phyloP scores from a whole-genome alignment of 1,140 invertebrate genomes.

The Atta cephalotes region DNA sequence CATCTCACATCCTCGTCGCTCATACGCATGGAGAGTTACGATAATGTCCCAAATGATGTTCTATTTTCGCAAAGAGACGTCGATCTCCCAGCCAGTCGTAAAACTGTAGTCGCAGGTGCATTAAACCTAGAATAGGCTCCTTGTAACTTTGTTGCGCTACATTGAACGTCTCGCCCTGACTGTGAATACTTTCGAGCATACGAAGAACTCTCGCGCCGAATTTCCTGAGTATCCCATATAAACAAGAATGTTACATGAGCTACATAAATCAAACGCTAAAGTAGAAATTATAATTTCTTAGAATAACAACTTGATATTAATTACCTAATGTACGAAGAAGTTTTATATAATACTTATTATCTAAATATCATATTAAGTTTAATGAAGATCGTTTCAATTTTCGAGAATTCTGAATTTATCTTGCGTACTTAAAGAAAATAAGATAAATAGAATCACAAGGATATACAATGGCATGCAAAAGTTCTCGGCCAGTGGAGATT shows the following conservation, averaged over 20 bases:
- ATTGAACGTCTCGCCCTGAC: slow-evolving; percentile 23
- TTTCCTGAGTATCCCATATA: not conserved
- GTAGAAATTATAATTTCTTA: not conserved
- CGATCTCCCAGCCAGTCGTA: slow-evolving; percentile 74
- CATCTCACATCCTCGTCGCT: not conserved
- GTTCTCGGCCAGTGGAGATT: too few relatives aligned
- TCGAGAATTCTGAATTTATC: too few relatives aligned
- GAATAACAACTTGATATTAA: slow-evolving; percentile 4
- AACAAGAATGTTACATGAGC: not conserved
- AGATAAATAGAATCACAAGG: too few relatives aligned
- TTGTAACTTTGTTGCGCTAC: slow-evolving; percentile 22
- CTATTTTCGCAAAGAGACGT: slow-evolving; percentile 79
- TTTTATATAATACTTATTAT: slow-evolving; percentile 1
- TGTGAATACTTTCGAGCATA: not conserved
- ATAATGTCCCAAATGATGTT: slow-evolving; percentile 77
- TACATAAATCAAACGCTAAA: not conserved
- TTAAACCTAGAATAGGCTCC: slow-evolving; percentile 74
- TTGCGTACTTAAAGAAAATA: too few relatives aligned
- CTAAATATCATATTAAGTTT: not conserved
- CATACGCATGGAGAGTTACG: slow-evolving; percentile 41
- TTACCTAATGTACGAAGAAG: not conserved
- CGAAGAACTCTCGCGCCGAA: slow-evolving; percentile 24
- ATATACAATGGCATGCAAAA: too few relatives aligned
- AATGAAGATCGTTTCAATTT: too few relatives aligned
- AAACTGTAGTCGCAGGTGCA: slow-evolving; percentile 72